A percentile compares a stretch with the other conserved stretches of the same genome.
Evolutionary conservation across 1,140 invertebrate genomes (phyloP).

Genomic region (Drosophila busckii): DNA sequence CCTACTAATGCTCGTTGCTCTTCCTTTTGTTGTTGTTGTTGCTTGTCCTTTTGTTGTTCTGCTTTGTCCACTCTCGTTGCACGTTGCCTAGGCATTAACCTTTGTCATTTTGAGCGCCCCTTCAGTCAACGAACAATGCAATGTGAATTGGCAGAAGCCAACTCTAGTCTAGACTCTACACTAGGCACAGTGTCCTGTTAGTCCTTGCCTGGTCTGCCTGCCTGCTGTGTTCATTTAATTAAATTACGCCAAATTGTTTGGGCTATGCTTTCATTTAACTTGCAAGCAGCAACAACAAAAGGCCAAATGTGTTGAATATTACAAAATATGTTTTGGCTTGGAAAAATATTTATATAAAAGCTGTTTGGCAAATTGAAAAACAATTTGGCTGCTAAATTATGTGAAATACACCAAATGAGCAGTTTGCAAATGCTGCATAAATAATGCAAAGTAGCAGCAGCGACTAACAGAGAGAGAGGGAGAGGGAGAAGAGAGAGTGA

Average conservation of each 20-base stretch:
- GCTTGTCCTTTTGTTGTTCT: conserved; percentile 7
- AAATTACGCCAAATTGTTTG: conserved; percentile 75
- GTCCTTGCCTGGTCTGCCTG: conserved; percentile 29
- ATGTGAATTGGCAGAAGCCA: conserved; percentile 60
- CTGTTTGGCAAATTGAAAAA: conserved; percentile 30
- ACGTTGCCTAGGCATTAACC: conserved; percentile 72
- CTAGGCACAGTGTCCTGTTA: not conserved
- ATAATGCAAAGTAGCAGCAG: too few relatives aligned
- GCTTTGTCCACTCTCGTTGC: conserved; percentile 43
- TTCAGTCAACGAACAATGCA: conserved; percentile 63
- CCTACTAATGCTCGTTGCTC: conserved; percentile 59
- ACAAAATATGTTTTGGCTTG: conserved; percentile 53
- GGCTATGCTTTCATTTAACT: conserved; percentile 44
- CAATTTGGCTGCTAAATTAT: conserved; percentile 44
- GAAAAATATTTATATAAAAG: conserved; percentile 51
- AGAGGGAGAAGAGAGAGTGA: too few relatives aligned
- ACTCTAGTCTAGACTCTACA: conserved; percentile 6
- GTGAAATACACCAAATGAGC: conserved; percentile 23
- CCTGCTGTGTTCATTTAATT: conserved; percentile 75
- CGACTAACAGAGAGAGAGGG: too few relatives aligned
- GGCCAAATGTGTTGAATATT: conserved; percentile 58
- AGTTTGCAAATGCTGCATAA: conserved; percentile 21
- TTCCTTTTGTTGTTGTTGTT: conserved; percentile 9
- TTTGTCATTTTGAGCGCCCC: conserved; percentile 62
- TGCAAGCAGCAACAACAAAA: conserved; percentile 12